Evolutionary conservation across 2,888 invertebrate species (phyloP), one percentile per base, ranked within the genome.

Genomic region (Electrophaes corylata): DNA sequence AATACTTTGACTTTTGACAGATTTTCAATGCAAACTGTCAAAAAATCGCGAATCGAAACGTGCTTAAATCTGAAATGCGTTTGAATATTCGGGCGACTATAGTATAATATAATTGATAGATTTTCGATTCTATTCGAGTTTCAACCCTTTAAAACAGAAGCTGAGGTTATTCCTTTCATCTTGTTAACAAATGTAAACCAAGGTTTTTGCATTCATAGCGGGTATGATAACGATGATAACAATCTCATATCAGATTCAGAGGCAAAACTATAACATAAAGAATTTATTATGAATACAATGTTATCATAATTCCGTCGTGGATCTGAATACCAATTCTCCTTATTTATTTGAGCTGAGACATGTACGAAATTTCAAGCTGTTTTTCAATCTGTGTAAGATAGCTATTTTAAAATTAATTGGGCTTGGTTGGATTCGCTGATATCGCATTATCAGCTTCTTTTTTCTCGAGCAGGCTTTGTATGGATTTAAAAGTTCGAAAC

Each of bases 401-500:
- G n/a, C n/a, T n/a, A 18, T 41, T 12, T 18, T 31, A 19, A 19
- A 50, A 41, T 41, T 50, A 49, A 49, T 49, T 41, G 41, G 49
- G 26, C 11, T 39, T 64, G 26, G 19, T 19, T 19, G 59, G 64
- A 65, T 60, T 54, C 56, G 45, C 26, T 48, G 52, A 58, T 37
- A 37, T 37, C 37, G 16, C 40, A 31, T 45, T 31, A 23, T 16
- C 37, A 56, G 48, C 52, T 60, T 51, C 48, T 64, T 60, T 54
- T 67, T 63, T 33, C 51, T 51, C 40, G 40, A 52, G 39, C 52
- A 33, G 31, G 60, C 73, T 76, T 58, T 73, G 75, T 73, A 82
- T 76, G 77, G 78, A 60, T 65, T 68, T 66, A 57, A 44, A 41
- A 46, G 57, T 51, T 57, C 44, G 51, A 69, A 64, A 54, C 64